Conservation (phyloP, 2,888 invertebrate genomes). For the Microctonus aethiopoides region DNA sequence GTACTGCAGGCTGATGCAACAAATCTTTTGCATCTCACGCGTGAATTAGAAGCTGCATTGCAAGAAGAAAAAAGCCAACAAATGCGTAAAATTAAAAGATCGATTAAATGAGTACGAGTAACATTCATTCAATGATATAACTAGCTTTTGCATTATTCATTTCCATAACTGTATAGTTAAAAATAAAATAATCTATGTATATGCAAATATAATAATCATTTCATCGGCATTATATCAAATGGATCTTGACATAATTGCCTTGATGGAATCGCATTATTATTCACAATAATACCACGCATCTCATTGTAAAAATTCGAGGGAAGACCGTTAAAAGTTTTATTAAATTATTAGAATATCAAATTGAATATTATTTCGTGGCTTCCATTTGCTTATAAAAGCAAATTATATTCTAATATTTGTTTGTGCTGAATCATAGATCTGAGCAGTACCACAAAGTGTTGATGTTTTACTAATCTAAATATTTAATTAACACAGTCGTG, state of each 20-base stretch:
- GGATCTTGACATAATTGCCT: neutral
- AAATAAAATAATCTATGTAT: slow-evolving; percentile 14
- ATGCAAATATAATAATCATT: neutral
- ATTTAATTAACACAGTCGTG: slow-evolving; percentile 4
- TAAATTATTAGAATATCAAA: slow-evolving; percentile 57
- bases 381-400: slow-evolving; percentile 44
- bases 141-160: too few species aligned
- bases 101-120: slow-evolving; percentile 59
- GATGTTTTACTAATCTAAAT: slow-evolving; percentile 36
- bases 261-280: slow-evolving; percentile 4
- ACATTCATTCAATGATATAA: neutral
- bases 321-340: slow-evolving; percentile 19
- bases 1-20: slow-evolving; percentile 71
- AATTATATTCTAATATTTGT: neutral
- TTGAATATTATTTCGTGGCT: slow-evolving; percentile 45
- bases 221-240: slow-evolving; percentile 1
- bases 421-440: slow-evolving; percentile 37
- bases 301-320: slow-evolving; percentile 13
- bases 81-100: slow-evolving; percentile 70
- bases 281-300: neutral
- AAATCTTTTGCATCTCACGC: slow-evolving; percentile 70
- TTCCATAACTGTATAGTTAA: slow-evolving; percentile 23
- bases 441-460: slow-evolving; percentile 41
- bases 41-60: slow-evolving; percentile 71
- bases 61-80: slow-evolving; percentile 72